Evolutionary conservation across 2,113 vertebrate genomes (phyloP), one percentile per base, ranked within the genome.

Genomic region (Neolamprologus brichardi): DNA sequence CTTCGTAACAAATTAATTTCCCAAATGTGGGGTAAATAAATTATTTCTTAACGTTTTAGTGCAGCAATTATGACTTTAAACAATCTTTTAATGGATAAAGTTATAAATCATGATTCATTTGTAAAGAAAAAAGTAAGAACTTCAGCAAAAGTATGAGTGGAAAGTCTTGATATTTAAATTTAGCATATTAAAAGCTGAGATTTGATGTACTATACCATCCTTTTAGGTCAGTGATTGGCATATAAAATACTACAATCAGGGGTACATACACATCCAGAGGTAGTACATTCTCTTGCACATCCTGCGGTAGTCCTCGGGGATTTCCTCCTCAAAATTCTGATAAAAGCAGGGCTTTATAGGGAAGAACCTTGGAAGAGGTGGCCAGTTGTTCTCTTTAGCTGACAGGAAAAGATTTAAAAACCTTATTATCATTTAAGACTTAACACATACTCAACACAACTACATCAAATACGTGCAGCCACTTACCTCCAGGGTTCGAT

Each of bases 221-320:
- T 5, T 77, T 28, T 49, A 77, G 44, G 44, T 49, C 44, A 49
- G 25, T 30, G 15, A 77, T 46, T 77, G 7, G 25, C 4, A 77
- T 30, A 28, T 17, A 51, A 77, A 77, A 77, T 18, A 5, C 39
- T 20, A 13, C 8, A 18, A 28, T 20, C 28, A 3, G 23, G 5
- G 34, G 1, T 60, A 98, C 93, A 8, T 93, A 99, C 99, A 91
- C 98, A 99, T 99, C 99, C 99, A 99, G 70, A 99, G 95, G 95
- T 99, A 99, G 93, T 99, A 99, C 25, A 99, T 97, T 96, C 98
- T 99, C 96, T 97, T 99, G 97, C 98, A 99, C 90, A 97, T 97
- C 89, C 96, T 93, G 91, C 98, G 98, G 92, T 97, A 98, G 70
- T 98, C 98, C 0, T 97, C 96, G 2, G 99, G 98, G 91, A 99